A percentile compares a stretch with the other conserved stretches of the same genome.
These are phyloP conservation scores for Zosterops lateralis DNA, from an alignment of 2,113 vertebrate genomes.

Conservation along the genomic window DNA sequence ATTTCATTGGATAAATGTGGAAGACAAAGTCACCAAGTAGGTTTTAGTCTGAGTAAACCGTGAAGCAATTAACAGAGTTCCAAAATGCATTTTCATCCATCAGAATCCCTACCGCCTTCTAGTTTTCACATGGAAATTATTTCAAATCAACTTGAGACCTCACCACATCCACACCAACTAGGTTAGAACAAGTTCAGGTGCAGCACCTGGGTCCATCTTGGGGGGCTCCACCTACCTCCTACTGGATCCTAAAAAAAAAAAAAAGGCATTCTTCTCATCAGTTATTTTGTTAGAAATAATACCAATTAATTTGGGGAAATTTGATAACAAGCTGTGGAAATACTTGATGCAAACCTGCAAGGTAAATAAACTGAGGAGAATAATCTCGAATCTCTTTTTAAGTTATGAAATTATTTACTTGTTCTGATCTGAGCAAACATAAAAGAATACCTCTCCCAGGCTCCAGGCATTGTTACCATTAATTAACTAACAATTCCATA, in stretches of 20 bases:
- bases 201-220: background rate
- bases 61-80: slow-evolving; percentile 42
- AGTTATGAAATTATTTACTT: slow-evolving; percentile 46
- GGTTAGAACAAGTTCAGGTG: background rate
- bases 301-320: background rate
- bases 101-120: background rate
- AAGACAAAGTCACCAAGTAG: slow-evolving; percentile 2
- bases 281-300: background rate
- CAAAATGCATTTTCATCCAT: background rate
- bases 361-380: slow-evolving; percentile 30
- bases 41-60: slow-evolving; percentile 39
- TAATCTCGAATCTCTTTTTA: slow-evolving; percentile 5
- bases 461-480: slow-evolving; percentile 56
- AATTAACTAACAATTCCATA: slow-evolving; percentile 62
- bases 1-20: slow-evolving; percentile 44
- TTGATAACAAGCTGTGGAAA: background rate
- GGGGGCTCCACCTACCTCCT: background rate
- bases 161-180: background rate
- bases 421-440: slow-evolving; percentile 44
- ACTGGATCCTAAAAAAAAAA: background rate
- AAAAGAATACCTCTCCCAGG: slow-evolving; percentile 55
- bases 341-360: background rate
- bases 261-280: background rate
- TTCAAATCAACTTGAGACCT: background rate
- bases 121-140: background rate